phyloP scores from a whole-genome alignment of 2,888 invertebrate genomes.

The Eupithecia tripunctaria region DNA sequence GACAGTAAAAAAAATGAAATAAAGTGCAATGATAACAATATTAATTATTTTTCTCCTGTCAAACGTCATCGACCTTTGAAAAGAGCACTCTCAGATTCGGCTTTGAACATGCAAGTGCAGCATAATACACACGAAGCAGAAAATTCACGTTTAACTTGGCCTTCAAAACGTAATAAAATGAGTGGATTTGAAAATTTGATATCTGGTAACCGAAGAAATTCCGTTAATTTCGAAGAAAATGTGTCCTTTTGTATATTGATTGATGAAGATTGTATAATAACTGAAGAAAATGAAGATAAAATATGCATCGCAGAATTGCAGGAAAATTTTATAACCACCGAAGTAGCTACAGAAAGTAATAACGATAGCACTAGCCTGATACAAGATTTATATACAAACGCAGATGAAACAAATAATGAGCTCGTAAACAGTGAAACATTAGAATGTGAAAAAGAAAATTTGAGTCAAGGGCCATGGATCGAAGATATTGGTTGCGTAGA shows the following conservation, averaged over 20 bases:
- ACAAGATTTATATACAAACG: conserved; percentile 23
- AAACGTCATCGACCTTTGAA: conserved; percentile 56
- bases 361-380: conserved; percentile 31
- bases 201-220: conserved; percentile 72
- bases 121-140: conserved; percentile 47
- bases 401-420: conserved; percentile 45
- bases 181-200: conserved; percentile 54
- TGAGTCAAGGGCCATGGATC: conserved; percentile 70
- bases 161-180: conserved; percentile 64
- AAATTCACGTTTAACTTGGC: conserved; percentile 49
- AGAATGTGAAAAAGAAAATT: conserved; percentile 56
- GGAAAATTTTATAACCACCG: conserved; percentile 54
- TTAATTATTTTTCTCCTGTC: conserved; percentile 6
- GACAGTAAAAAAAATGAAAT: neutral
- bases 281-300: conserved; percentile 68
- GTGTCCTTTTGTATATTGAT: conserved; percentile 77
- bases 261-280: conserved; percentile 71
- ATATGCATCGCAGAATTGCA: conserved; percentile 65
- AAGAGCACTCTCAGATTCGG: conserved; percentile 76
- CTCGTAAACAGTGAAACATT: conserved; percentile 51
- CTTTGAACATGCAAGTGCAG: conserved; percentile 53
- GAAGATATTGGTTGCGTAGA: conserved; percentile 78
- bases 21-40: neutral
- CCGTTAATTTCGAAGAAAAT: conserved; percentile 72
- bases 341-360: conserved; percentile 47